Conservation (phyloP, 2,113 vertebrate genomes). For the Stegastes partitus region DNA sequence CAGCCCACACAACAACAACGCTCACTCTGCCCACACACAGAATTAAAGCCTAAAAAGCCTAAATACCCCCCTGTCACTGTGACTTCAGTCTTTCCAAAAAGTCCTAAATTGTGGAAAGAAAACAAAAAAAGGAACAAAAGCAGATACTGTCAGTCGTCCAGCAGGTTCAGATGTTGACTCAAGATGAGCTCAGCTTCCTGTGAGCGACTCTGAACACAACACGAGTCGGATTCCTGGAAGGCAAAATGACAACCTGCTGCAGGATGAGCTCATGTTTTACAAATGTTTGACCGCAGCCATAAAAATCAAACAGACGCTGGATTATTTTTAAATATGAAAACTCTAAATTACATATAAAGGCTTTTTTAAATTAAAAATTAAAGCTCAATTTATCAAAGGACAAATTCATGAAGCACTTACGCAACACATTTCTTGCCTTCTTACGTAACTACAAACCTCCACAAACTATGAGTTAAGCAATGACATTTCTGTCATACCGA, state of each 20-base stretch:
- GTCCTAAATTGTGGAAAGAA: not conserved
- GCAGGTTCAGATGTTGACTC: constrained; percentile 4
- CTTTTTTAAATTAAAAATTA: too few relatives aligned
- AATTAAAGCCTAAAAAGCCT: not conserved
- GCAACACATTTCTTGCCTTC: too few relatives aligned
- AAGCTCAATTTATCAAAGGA: too few relatives aligned
- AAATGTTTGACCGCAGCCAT: not conserved
- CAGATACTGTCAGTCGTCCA: not conserved
- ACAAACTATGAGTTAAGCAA: not conserved
- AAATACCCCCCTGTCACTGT: not conserved
- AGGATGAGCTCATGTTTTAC: not conserved
- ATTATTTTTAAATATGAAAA: too few relatives aligned
- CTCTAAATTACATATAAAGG: too few relatives aligned
- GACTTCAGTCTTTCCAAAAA: not conserved
- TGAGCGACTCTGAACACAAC: not conserved
- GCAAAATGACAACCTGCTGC: not conserved
- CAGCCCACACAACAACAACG: not conserved
- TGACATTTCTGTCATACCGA: not conserved
- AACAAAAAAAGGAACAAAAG: not conserved
- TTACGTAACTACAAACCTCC: too few relatives aligned
- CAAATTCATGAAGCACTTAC: too few relatives aligned
- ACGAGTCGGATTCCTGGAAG: not conserved
- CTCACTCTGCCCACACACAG: not conserved
- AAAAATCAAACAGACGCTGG: too few relatives aligned
- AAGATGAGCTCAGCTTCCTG: not conserved